These are phyloP conservation scores for Vireo griseus DNA, from an alignment of 2,797 vertebrate genomes.

Conservation along the genomic window DNA sequence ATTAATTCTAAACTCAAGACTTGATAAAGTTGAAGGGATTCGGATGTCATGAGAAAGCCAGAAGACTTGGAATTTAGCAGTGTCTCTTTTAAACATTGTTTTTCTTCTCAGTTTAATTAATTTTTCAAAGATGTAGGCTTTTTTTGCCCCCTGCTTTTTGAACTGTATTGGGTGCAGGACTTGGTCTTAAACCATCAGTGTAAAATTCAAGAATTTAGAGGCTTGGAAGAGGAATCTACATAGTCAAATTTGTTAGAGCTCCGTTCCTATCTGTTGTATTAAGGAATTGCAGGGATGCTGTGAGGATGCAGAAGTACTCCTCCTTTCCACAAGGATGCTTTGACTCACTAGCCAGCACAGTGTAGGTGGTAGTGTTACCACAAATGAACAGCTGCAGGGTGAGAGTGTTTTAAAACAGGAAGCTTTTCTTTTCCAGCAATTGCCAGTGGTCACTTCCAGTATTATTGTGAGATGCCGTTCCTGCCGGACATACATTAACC, in stretches of 20 bases:
- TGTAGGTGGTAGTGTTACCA: not conserved
- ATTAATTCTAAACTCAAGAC: not conserved
- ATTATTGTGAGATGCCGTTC: slow-evolving; percentile 95
- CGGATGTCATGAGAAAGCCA: not conserved
- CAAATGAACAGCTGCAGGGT: not conserved
- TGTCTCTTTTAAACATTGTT: not conserved
- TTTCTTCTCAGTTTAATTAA: not conserved
- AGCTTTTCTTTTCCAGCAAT: slow-evolving; percentile 79
- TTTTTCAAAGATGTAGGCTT: not conserved
- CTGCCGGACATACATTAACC: slow-evolving; percentile 95
- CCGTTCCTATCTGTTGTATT: rapidly evolving
- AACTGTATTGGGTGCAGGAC: not conserved
- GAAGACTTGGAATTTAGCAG: not conserved
- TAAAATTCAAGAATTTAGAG: not conserved
- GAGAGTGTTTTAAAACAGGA: not conserved
- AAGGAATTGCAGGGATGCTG: not conserved
- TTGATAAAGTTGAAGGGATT: not conserved
- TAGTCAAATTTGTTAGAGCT: not conserved
- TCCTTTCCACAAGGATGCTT: not conserved
- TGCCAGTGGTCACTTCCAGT: slow-evolving; percentile 95
- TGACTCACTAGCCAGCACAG: not conserved
- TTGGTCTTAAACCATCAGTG: not conserved
- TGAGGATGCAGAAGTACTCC: not conserved
- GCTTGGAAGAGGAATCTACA: not conserved
- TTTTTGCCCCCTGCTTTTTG: not conserved